Percentiles rank a stretch among this genome's conserved stretches.
Evolutionary conservation across 64 coral and sea anemone species (phyloP).

Genomic region (Montipora efflorescens): DNA sequence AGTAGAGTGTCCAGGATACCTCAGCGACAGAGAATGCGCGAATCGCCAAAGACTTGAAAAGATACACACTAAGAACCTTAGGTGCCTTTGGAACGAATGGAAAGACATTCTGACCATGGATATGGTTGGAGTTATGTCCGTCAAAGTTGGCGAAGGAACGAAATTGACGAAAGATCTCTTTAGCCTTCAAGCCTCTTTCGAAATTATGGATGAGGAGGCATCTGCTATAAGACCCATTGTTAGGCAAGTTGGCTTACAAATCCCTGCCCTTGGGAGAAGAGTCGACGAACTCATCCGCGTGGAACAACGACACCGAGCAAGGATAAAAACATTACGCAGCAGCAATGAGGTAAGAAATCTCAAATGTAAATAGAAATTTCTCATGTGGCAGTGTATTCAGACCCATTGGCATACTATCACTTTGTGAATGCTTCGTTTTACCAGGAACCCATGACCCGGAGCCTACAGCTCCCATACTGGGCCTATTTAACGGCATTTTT

Average conservation of each 20-base stretch:
- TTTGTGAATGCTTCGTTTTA: too few relatives aligned
- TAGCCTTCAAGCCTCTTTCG: not conserved
- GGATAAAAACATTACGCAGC: constrained; percentile 10
- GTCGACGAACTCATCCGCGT: constrained; percentile 7
- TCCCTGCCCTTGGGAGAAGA: not conserved
- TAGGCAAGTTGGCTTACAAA: not conserved
- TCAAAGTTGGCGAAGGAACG: not conserved
- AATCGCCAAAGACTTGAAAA: not conserved
- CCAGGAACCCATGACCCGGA: too few relatives aligned
- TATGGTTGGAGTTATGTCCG: not conserved
- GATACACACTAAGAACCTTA: not conserved
- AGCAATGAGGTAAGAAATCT: not conserved
- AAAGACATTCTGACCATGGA: not conserved
- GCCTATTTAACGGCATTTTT: too few relatives aligned
- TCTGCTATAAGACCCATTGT: not conserved
- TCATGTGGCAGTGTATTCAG: too few relatives aligned
- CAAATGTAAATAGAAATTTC: not conserved
- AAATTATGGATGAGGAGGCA: not conserved
- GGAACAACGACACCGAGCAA: constrained; percentile 23
- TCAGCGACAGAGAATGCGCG: not conserved
- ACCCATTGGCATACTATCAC: too few relatives aligned
- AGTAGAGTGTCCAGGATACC: constrained; percentile 15
- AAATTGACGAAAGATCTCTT: not conserved
- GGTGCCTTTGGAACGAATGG: not conserved
- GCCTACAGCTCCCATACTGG: too few relatives aligned